Percentiles rank a stretch among this genome's conserved stretches.
Conservation (phyloP, 2,113 vertebrate species). For the Thalassoma bifasciatum region DNA sequence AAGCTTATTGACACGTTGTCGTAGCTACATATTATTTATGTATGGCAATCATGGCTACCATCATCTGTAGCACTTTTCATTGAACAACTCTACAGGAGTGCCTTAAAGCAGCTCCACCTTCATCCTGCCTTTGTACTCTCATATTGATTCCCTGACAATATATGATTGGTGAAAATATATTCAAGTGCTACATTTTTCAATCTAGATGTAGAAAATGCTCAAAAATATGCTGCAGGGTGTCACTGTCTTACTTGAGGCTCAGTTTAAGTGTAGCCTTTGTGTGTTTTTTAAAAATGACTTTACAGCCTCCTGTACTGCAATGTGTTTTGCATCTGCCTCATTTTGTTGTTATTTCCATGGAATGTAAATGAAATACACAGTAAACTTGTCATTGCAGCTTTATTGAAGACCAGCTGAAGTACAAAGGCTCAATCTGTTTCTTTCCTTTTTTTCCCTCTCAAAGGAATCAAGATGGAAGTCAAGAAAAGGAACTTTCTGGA, state of each 20-base stretch:
- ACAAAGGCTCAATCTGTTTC: background rate
- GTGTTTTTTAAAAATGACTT: background rate
- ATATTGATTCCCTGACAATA: no score
- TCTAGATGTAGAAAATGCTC: no score
- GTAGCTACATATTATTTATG: background rate
- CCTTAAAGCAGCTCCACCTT: no score
- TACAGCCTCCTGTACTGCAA: background rate
- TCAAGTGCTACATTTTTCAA: no score
- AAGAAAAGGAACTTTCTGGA: constrained; percentile 76
- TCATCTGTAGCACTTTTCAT: no score
- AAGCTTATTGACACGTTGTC: background rate
- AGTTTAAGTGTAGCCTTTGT: no score
- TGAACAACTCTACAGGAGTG: no score
- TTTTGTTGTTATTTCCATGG: background rate
- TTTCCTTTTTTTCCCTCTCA: constrained; percentile 1
- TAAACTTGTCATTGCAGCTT: background rate
- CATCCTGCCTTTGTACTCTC: no score
- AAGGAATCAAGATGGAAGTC: constrained; percentile 73
- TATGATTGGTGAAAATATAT: no score
- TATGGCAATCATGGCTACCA: background rate
- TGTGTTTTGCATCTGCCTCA: background rate
- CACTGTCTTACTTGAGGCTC: no score
- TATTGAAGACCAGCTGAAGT: background rate
- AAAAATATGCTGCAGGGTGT: background rate
- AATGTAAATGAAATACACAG: background rate